Conservation (phyloP, 2,797 vertebrate genomes). For the Selene dorsalis region DNA sequence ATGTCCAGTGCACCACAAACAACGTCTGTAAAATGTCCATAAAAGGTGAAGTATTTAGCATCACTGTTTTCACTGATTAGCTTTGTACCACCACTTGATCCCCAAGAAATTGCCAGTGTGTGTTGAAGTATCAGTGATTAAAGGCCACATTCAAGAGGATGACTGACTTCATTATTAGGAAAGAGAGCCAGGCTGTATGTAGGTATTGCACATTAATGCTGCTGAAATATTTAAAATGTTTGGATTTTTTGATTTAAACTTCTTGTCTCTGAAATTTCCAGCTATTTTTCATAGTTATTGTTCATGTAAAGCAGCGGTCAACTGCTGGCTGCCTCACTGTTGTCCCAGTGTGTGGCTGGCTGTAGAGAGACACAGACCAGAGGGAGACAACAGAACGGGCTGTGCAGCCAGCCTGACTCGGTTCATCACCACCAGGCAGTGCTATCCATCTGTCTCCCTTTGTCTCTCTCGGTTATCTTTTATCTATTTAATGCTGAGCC, state of each 20-base stretch:
- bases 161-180: neutral
- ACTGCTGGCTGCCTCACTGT: too few relatives aligned
- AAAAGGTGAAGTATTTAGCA: too few relatives aligned
- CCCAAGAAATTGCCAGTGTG: neutral
- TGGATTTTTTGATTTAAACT: too few relatives aligned
- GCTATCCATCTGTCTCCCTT: neutral
- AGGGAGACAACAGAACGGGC: too few relatives aligned
- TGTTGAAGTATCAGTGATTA: neutral
- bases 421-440: neutral
- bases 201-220: too few relatives aligned
- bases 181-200: neutral
- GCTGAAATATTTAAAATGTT: too few relatives aligned
- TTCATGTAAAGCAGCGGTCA: too few relatives aligned
- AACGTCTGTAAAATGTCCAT: neutral
- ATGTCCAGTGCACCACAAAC: neutral
- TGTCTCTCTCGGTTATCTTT: neutral
- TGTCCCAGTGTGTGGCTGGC: too few relatives aligned
- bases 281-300: too few relatives aligned
- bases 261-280: too few relatives aligned
- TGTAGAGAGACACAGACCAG: neutral
- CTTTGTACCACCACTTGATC: neutral
- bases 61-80: too few relatives aligned
- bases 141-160: neutral
- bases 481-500: neutral
- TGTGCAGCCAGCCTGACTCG: too few relatives aligned